Evolutionary conservation across 2,113 vertebrate genomes (phyloP).

Genomic region (Daboia siamensis): DNA sequence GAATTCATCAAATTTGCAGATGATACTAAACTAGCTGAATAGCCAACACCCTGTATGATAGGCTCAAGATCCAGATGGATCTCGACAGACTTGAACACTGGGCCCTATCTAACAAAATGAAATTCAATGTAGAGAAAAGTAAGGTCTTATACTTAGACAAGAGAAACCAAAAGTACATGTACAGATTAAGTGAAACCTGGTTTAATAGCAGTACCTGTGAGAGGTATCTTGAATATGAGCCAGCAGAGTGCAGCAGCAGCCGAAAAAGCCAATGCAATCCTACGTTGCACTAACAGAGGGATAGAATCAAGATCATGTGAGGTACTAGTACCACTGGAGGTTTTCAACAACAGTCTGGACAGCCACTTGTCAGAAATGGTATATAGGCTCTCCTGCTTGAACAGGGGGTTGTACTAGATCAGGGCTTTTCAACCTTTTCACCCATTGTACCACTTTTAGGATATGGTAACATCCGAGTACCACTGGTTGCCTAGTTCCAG

Average conservation of each 20-base stretch:
- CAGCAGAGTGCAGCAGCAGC: neutral
- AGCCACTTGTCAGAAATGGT: neutral
- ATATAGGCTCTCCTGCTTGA: neutral
- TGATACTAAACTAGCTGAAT: neutral
- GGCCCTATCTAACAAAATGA: neutral
- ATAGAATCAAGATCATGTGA: neutral
- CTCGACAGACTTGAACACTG: neutral
- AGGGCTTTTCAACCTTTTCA: no score
- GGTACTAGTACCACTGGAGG: neutral
- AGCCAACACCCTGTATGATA: neutral
- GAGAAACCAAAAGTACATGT: neutral
- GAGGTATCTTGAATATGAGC: neutral
- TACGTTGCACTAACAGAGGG: neutral
- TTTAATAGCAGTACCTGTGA: neutral
- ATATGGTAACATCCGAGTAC: no score
- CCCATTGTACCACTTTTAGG: no score
- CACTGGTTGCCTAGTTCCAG: no score
- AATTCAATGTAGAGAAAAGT: neutral
- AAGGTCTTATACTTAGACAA: neutral
- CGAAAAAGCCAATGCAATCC: neutral
- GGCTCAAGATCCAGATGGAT: neutral
- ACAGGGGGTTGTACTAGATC: neutral
- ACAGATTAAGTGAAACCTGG: neutral
- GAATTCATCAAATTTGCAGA: neutral
- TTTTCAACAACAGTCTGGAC: neutral